Evolutionary conservation across 2,888 invertebrate genomes (phyloP), one percentile per base, ranked within the genome.

Genomic region (Pemphredon lugubris): DNA sequence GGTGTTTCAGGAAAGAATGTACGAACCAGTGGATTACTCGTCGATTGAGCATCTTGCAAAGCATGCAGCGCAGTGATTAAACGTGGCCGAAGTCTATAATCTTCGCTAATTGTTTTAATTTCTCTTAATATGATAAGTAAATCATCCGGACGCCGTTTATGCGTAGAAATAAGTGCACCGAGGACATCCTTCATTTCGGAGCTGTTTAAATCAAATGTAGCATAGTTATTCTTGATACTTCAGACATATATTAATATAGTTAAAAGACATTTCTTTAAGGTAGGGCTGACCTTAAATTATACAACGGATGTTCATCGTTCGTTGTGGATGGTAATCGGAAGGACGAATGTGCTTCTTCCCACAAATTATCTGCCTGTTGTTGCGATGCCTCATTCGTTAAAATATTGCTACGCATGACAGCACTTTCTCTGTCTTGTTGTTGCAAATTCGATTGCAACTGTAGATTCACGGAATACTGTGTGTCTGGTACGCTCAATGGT

Each of bases 381-480:
- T 82, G 83, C 58, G 84, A 57, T 48, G 64, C 55, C 61, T 88
- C 88, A 21, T 83, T 85, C 16, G 79, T 79, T 21, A 85, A 59
- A 42, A 84, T 82, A 65, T 88, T 87, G 54, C 81, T 88, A 21
- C 84, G 78, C 0, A 78, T 72, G 1, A 69, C 74, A 2, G 83
- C 59, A 34, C 75, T 79, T 53, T 83, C 84, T 26, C 86, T 70
- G 11, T 86, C 86, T 53, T 85, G 87, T 11, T 80, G 74, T 48
- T 86, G 87, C 16, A 84, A 60, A 57, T 86, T 85, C 2, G 85
- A 83, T 39, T 78, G 82, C 5, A 83, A 47, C 60, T 88, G 88
- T 11, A 87, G 74, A 55, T 88, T 88, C 26, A 84, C 60, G 6
- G 87, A 86, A 64, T 87, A 88, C 37, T 88, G 88, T 1, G 79